Percentiles rank a stretch among this genome's conserved stretches.
Evolutionary conservation across 1,140 invertebrate species (phyloP).

Genomic region (Proales similis): DNA sequence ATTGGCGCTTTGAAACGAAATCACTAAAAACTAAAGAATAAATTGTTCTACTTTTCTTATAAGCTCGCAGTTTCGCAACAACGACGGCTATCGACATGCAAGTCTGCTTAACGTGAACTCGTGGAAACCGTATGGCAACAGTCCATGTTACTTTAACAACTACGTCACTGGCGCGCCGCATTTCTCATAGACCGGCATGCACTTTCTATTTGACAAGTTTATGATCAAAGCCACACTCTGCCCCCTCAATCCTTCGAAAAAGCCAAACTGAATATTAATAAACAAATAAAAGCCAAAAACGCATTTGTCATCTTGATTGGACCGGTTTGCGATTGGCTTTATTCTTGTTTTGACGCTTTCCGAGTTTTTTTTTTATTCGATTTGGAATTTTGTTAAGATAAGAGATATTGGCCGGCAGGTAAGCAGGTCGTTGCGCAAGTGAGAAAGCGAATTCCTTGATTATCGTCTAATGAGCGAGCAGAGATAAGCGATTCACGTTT

Average conservation of each 20-base stretch:
- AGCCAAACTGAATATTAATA: slow-evolving; percentile 4
- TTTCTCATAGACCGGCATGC: slow-evolving; percentile 14
- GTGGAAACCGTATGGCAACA: slow-evolving; percentile 35
- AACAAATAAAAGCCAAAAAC: slow-evolving; percentile 6
- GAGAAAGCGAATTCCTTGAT: no score
- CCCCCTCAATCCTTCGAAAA: no score
- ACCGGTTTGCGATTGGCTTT: slow-evolving; percentile 11
- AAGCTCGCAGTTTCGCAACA: slow-evolving; percentile 17
- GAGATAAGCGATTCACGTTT: no score
- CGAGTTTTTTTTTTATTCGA: background rate
- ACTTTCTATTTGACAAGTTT: no score
- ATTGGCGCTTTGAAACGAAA: background rate
- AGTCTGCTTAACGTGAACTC: slow-evolving; percentile 15
- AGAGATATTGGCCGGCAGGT: no score
- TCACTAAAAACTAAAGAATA: background rate
- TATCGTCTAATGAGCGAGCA: no score
- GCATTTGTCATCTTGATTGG: background rate
- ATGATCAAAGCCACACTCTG: no score
- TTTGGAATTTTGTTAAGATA: no score
- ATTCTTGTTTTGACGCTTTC: background rate
- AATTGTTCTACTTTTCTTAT: no score
- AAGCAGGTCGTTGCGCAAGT: no score
- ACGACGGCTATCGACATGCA: slow-evolving; percentile 30
- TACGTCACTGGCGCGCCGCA: slow-evolving; percentile 31
- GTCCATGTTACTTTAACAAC: slow-evolving; percentile 18